These are phyloP conservation scores for Sitodiplosis mosellana DNA, from an alignment of 1,140 invertebrate species.

Conservation along the genomic window DNA sequence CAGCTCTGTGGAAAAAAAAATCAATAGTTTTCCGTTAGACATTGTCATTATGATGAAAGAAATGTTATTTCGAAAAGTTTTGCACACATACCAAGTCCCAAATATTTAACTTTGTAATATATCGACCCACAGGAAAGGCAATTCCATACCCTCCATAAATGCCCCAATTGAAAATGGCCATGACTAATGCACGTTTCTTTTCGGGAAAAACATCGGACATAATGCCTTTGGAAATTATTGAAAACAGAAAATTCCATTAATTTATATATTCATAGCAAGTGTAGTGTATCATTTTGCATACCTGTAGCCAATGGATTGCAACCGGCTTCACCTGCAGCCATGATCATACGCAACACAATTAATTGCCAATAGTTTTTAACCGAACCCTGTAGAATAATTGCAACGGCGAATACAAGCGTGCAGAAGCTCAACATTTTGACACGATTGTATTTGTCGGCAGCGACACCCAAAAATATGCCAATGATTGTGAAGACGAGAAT, in stretches of 20 bases:
- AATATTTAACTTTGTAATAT: slow-evolving; percentile 58
- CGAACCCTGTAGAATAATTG: slow-evolving; percentile 63
- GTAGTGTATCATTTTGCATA: too few relatives aligned
- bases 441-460: slow-evolving; percentile 62
- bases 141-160: slow-evolving; percentile 89
- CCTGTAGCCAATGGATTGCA: slow-evolving; percentile 75
- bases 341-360: slow-evolving; percentile 64
- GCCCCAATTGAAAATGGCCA: slow-evolving; percentile 91
- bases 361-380: slow-evolving; percentile 83
- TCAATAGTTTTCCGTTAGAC: background rate
- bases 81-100: slow-evolving; percentile 43
- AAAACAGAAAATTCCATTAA: slow-evolving; percentile 26
- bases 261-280: too few relatives aligned
- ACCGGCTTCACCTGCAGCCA: slow-evolving; percentile 73
- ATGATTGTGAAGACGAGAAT: slow-evolving; percentile 78
- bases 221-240: slow-evolving; percentile 25
- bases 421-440: slow-evolving; percentile 56
- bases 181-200: slow-evolving; percentile 63
- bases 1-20: slow-evolving; percentile 50
- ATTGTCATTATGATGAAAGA: background rate
- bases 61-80: too few relatives aligned
- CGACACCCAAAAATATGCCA: slow-evolving; percentile 67
- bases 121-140: slow-evolving; percentile 78
- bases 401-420: slow-evolving; percentile 60
- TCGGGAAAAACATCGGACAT: slow-evolving; percentile 72